Conservation (phyloP, 1,140 invertebrate species). For the Dinothrombium tinctorium region DNA sequence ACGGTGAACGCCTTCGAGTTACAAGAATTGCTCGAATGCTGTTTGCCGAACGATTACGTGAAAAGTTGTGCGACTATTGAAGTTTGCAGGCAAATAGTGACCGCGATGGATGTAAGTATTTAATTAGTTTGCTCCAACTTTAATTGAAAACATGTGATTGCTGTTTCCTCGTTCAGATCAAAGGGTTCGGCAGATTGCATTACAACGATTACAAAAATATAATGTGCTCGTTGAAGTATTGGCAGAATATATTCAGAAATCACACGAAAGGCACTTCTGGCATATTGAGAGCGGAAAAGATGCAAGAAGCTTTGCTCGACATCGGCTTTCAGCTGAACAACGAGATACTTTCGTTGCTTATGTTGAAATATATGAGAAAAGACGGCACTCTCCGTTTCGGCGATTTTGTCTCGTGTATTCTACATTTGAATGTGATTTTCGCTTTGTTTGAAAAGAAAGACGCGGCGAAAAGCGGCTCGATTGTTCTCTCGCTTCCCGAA, state of each 20-base stretch:
- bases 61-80: constrained; percentile 78
- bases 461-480: constrained; percentile 48
- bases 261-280: constrained; percentile 76
- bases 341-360: constrained; percentile 50
- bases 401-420: constrained; percentile 67
- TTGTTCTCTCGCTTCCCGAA: constrained; percentile 54
- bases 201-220: constrained; percentile 70
- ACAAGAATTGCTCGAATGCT: constrained; percentile 68
- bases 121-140: constrained; percentile 19
- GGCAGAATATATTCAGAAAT: constrained; percentile 70
- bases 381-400: constrained; percentile 76
- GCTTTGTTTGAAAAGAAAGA: constrained; percentile 63
- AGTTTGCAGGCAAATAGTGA: constrained; percentile 65
- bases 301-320: constrained; percentile 56
- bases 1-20: constrained; percentile 76
- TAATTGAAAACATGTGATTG: constrained; percentile 1
- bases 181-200: constrained; percentile 49
- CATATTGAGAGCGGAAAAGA: constrained; percentile 56
- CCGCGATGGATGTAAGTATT: constrained; percentile 51
- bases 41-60: constrained; percentile 77
- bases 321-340: constrained; percentile 61
- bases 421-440: constrained; percentile 65
- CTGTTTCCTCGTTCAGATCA: constrained; percentile 19
- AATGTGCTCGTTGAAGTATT: constrained; percentile 69
- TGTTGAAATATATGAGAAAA: constrained; percentile 69